Evolutionary conservation across 1,140 invertebrate genomes (phyloP), one percentile per base, ranked within the genome.

Genomic region (Platyscapa corneri): DNA sequence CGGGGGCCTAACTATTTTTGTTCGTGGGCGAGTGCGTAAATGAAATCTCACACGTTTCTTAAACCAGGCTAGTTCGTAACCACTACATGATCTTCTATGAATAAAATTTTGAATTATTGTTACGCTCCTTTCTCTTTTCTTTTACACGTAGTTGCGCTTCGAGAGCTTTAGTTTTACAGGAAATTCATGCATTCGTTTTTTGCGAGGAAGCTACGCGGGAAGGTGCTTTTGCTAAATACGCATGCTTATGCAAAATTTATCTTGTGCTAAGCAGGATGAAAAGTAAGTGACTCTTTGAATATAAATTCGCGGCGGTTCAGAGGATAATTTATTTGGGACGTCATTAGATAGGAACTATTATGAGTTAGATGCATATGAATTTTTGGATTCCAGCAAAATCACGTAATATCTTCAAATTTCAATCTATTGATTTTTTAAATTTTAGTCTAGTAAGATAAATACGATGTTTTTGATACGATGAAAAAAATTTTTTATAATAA

Each of bases 21-120:
- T 60, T 23, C 23, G 23, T 3, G 27, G 14, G 56, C 3, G 14
- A 7, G 10, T 16, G 46, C 30, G 3, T 30, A 74, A 82, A 82
- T 82, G 80, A 82, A 82, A 82, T 82, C 14, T 82, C 65, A 42
- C 76, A 53, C 23, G 49, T 79, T 32, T 34, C 56, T 23, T 60
- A 60, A 60, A 3, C 27, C 56, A 60, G 7, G 0, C 56, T 5
- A 60, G 23, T 60, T 10, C 56, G 10, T 27, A 60, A 23, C 10
- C 2, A 14, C 20, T 20, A 23, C 10, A 60, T 60, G 5, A 14
- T 23, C 56, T 60, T 5, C 23, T 2, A 5, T 60, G 56, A 60
- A 60, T 60, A 60, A 60, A 23, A 60, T 60, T 60, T 60, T 60
- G 23, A 27, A 60, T 7, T 27, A 60, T 60, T 23, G 20, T 27